Base-by-base conservation (phyloP, 2,888 invertebrate genomes). In the Parasteatoda lunata region DNA sequence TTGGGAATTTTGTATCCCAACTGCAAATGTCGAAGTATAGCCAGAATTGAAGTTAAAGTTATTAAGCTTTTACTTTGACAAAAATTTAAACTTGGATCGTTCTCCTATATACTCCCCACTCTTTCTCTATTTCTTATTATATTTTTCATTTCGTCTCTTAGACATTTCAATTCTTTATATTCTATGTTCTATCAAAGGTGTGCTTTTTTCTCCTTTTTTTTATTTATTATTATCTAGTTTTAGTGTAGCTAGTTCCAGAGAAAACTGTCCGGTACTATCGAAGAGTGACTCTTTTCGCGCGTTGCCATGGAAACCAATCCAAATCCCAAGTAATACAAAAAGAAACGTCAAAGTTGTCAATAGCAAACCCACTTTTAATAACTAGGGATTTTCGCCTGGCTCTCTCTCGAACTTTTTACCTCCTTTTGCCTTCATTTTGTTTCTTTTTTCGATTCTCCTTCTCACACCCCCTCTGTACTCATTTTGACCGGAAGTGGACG, bases 341-440 rank as follows among this genome's bases (percentile, higher is more conserved):
- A 86, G 85, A 83, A 84, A 80, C 87, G 87, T 89, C 89, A 89
- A 89, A 89, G 89, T 89, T 89, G 89, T 87, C 89, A 89, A 84
- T 89, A 87, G 89, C 87, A 89, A 89, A 87, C 86, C 79, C 89
- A 87, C 84, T 89, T 89, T 89, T 89, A 89, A 89, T 89, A 89
- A 89, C 89, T 80, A 66, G 79, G 83, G 83, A 88, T 88, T 88
- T 88, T 68, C 73, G 81, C 72, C 73, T 71, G 72, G 68, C 30
- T 65, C 76, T 72, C 80, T 77, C 45, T 49, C 71, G 75, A 80
- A 75, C 69, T 79, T 75, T 76, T 80, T 76, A 79, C 65, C 73
- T 15, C 51, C 49, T 52, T 49, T 45, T n/a, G 9, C 72, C 48
- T 13, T 49, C 49, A 49, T 6, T 71, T 13, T 30, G 30, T 30